Evolutionary conservation across 2,888 invertebrate species (phyloP).

Genomic region (Plagiodera versicolora): DNA sequence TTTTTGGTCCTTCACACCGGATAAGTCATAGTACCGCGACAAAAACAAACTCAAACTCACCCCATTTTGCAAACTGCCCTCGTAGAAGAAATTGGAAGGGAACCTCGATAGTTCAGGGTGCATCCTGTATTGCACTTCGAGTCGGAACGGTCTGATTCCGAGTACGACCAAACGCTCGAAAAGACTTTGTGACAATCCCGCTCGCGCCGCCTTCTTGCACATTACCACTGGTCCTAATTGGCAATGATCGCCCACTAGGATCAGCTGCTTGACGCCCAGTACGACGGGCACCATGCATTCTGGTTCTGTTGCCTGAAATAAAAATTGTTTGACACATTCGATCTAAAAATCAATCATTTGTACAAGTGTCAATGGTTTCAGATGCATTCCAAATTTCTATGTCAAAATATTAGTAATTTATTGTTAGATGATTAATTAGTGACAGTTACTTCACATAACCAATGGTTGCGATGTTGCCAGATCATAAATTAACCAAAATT

Average conservation of each 20-base stretch:
- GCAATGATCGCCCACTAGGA: slow-evolving; percentile 98
- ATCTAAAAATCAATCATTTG: too few species aligned
- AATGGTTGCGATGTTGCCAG: too few species aligned
- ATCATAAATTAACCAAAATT: too few species aligned
- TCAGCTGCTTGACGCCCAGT: slow-evolving; percentile 93
- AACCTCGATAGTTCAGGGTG: slow-evolving; percentile 97
- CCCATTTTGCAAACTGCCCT: slow-evolving; percentile 97
- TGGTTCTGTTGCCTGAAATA: slow-evolving; percentile 78
- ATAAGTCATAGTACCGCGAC: too few species aligned
- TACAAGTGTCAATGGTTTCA: too few species aligned
- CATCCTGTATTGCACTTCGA: slow-evolving; percentile 99
- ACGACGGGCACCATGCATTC: slow-evolving; percentile 99
- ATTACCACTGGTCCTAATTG: slow-evolving; percentile 98
- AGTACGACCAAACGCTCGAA: slow-evolving; percentile 97
- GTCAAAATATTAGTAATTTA: too few species aligned
- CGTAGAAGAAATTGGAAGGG: slow-evolving; percentile 99
- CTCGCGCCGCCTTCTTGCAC: slow-evolving; percentile 98
- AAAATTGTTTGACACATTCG: neutral
- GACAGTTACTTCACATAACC: too few species aligned
- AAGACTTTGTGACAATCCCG: slow-evolving; percentile 94
- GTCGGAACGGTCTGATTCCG: slow-evolving; percentile 93
- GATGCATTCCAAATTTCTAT: too few species aligned
- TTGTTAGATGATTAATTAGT: too few species aligned
- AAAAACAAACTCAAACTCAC: slow-evolving; percentile 56
- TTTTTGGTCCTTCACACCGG: too few species aligned